Conservation (phyloP, 2,888 invertebrate species). For the Thereva nobilitata region DNA sequence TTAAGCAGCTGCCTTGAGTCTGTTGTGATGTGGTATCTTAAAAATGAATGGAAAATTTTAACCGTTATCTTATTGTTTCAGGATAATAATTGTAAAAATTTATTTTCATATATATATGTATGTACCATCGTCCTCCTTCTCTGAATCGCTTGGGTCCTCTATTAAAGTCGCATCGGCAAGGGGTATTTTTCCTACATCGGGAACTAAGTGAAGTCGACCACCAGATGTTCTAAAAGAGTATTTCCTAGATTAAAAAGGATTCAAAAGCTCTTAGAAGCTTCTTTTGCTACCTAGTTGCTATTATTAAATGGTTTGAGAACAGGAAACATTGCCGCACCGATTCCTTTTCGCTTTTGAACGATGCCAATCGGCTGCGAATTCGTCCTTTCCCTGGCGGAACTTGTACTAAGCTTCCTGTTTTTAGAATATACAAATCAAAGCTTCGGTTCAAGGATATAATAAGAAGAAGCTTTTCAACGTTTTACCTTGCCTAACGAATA, state of each 20-base stretch:
- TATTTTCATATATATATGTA: background rate
- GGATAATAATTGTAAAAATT: constrained; percentile 4
- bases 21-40: constrained; percentile 42
- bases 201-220: constrained; percentile 82
- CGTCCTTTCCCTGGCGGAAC: constrained; percentile 65
- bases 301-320: constrained; percentile 86
- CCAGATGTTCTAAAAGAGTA: constrained; percentile 65
- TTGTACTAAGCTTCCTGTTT: constrained; percentile 73
- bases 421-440: background rate
- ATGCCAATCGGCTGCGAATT: constrained; percentile 63
- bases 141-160: constrained; percentile 77
- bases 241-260: background rate
- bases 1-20: constrained; percentile 43
- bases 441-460: background rate
- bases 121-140: constrained; percentile 70
- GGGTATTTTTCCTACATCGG: constrained; percentile 80
- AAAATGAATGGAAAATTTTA: constrained; percentile 10
- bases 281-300: constrained; percentile 71
- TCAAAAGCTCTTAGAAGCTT: constrained; percentile 10
- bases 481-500: constrained; percentile 86
- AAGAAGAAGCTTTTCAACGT: constrained; percentile 3
- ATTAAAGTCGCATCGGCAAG: constrained; percentile 82
- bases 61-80: constrained; percentile 9
- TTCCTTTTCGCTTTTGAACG: constrained; percentile 71
- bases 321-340: constrained; percentile 81